phyloP scores from a whole-genome alignment of 2,888 invertebrate species.

The Steinernema carpocapsae region DNA sequence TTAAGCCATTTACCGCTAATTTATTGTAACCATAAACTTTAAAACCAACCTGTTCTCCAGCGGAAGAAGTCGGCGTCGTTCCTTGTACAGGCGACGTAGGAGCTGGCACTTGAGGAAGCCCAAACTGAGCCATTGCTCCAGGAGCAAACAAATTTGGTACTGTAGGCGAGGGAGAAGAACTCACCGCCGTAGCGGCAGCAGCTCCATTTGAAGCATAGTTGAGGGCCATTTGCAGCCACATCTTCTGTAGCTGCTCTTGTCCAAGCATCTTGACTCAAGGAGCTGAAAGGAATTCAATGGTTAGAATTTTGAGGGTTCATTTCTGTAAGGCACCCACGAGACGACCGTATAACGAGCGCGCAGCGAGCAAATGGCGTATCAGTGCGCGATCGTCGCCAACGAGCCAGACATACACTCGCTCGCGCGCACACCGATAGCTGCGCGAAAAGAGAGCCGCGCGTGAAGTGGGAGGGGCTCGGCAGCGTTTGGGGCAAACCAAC shows the following conservation, averaged over 20 bases:
- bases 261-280: conserved; percentile 22
- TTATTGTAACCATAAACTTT: no score
- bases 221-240: conserved; percentile 35
- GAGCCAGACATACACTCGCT: conserved; percentile 1
- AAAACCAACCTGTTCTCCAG: conserved; percentile 30
- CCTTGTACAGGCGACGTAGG: conserved; percentile 8
- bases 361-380: conserved; percentile 17
- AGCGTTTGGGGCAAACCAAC: conserved; percentile 4
- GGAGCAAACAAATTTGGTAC: conserved; percentile 21
- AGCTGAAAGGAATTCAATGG: no score
- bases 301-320: background rate
- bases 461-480: conserved; percentile 21
- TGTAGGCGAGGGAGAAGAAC: conserved; percentile 14
- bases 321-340: background rate
- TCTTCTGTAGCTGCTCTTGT: conserved; percentile 33
- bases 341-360: conserved; percentile 20
- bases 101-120: background rate
- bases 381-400: conserved; percentile 26
- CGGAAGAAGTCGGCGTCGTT: conserved; percentile 2
- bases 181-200: conserved; percentile 16
- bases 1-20: no score
- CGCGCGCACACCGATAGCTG: background rate
- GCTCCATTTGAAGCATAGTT: conserved; percentile 28
- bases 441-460: conserved; percentile 30
- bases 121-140: background rate